phyloP scores from a whole-genome alignment of 35 echinoderm and acorn worm species.

The Acanthaster planci region DNA sequence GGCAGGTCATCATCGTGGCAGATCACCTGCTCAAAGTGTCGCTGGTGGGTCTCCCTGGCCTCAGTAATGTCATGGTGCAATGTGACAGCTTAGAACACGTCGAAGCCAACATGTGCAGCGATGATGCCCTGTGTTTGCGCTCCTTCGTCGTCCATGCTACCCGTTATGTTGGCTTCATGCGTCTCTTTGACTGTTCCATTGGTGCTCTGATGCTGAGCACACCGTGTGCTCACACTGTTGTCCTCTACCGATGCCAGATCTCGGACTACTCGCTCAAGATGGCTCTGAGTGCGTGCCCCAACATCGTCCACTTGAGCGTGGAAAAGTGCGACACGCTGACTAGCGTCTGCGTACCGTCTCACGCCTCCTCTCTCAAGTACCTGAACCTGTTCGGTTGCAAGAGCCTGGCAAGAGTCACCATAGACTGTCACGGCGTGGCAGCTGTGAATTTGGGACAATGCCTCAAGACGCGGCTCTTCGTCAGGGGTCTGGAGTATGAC shows the following conservation, averaged over 20 bases:
- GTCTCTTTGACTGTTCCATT: conserved; percentile 83
- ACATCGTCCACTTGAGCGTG: conserved; percentile 75
- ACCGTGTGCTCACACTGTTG: conserved; percentile 54
- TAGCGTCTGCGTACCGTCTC: conserved; percentile 36
- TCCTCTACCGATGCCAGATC: conserved; percentile 85
- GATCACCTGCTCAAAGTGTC: conserved; percentile 68
- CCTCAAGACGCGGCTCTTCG: conserved; percentile 36
- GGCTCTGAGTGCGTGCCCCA: conserved; percentile 70
- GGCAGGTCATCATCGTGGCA: conserved; percentile 62
- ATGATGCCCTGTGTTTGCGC: conserved; percentile 53
- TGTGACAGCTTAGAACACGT: conserved; percentile 70
- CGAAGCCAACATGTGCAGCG: conserved; percentile 78
- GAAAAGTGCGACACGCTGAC: conserved; percentile 80
- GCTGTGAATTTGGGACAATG: conserved; percentile 85
- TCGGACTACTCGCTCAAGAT: conserved; percentile 83
- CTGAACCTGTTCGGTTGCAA: conserved; percentile 89
- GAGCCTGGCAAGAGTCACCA: conserved; percentile 36
- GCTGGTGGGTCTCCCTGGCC: conserved; percentile 49
- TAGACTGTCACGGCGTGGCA: conserved; percentile 55
- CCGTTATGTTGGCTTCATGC: conserved; percentile 49
- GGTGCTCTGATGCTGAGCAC: conserved; percentile 69
- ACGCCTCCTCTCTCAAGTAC: conserved; percentile 51
- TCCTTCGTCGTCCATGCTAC: conserved; percentile 82
- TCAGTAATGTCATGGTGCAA: conserved; percentile 74
- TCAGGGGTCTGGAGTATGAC: conserved; percentile 42